Evolutionary conservation across 2,888 invertebrate genomes (phyloP).

Genomic region (Notodonta ziczac): DNA sequence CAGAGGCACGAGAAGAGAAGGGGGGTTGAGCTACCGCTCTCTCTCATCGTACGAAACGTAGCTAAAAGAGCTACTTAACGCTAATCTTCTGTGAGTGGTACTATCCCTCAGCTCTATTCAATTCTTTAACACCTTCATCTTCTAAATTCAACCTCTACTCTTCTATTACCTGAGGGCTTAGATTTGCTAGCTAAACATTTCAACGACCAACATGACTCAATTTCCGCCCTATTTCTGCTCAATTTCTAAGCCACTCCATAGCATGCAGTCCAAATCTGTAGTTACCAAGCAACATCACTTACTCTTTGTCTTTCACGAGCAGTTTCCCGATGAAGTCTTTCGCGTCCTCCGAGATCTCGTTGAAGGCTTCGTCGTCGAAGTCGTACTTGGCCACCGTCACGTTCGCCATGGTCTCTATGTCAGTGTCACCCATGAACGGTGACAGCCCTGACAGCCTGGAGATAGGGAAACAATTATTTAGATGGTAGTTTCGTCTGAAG

Average conservation of each 20-base stretch:
- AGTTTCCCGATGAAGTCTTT: conserved; percentile 98
- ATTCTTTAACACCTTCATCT: not conserved
- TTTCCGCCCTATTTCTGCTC: too few relatives aligned
- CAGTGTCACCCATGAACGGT: conserved; percentile 99
- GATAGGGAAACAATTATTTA: conserved; percentile 21
- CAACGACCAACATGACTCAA: too few relatives aligned
- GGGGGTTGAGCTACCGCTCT: too few relatives aligned
- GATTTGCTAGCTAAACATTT: too few relatives aligned
- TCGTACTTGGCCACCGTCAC: conserved; percentile 98
- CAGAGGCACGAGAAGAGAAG: too few relatives aligned
- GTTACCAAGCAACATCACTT: conserved; percentile 69
- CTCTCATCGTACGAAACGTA: too few relatives aligned
- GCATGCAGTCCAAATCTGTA: not conserved
- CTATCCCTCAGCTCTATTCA: too few relatives aligned
- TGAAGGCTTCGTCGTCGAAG: conserved; percentile 98
- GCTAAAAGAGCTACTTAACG: too few relatives aligned
- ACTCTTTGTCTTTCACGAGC: conserved; percentile 96
- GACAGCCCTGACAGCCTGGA: conserved; percentile 96
- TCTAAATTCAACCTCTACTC: too few relatives aligned
- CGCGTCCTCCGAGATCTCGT: conserved; percentile 96
- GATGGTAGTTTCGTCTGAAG: not conserved
- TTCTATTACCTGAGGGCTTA: too few relatives aligned
- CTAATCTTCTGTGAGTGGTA: too few relatives aligned
- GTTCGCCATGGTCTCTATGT: conserved; percentile 99
- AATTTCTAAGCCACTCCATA: not conserved